Evolutionary conservation across 2,888 invertebrate genomes (phyloP).

Genomic region (Athalia rosae): DNA sequence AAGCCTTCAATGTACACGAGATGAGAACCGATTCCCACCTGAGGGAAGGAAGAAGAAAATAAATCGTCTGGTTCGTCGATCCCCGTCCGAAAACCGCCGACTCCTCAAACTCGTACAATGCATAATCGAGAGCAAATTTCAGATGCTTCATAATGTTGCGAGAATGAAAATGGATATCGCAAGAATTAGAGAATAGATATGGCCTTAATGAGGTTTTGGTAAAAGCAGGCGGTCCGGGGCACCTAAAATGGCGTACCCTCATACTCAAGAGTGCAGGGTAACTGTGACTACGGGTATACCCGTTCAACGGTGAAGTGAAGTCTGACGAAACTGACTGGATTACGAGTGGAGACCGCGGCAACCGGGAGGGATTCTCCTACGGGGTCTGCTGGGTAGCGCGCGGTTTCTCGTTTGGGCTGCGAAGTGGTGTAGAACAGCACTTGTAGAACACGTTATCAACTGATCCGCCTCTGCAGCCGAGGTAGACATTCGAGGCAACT

Average conservation of each 20-base stretch:
- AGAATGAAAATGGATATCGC: not conserved
- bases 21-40: too few species aligned
- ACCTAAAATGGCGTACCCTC: not conserved
- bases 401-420: constrained; percentile 6
- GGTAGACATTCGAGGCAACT: not conserved
- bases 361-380: not conserved
- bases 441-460: constrained; percentile 30
- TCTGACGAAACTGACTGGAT: constrained; percentile 26
- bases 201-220: not conserved
- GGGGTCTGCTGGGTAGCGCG: constrained; percentile 18
- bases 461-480: constrained; percentile 5
- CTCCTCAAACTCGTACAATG: not conserved
- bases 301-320: constrained; percentile 11
- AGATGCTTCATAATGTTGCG: constrained; percentile 4
- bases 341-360: constrained; percentile 8
- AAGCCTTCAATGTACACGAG: too few species aligned
- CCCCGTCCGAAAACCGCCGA: too few species aligned
- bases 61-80: too few species aligned
- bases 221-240: not conserved
- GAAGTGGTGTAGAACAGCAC: not conserved
- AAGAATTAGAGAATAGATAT: not conserved
- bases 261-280: not conserved
- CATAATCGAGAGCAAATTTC: constrained; percentile 10
- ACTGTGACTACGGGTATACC: not conserved
- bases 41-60: too few species aligned